A percentile compares a stretch with the other conserved stretches of the same genome.
Evolutionary conservation across 2,888 invertebrate genomes (phyloP).

Genomic region (Sarcophaga rosellei): DNA sequence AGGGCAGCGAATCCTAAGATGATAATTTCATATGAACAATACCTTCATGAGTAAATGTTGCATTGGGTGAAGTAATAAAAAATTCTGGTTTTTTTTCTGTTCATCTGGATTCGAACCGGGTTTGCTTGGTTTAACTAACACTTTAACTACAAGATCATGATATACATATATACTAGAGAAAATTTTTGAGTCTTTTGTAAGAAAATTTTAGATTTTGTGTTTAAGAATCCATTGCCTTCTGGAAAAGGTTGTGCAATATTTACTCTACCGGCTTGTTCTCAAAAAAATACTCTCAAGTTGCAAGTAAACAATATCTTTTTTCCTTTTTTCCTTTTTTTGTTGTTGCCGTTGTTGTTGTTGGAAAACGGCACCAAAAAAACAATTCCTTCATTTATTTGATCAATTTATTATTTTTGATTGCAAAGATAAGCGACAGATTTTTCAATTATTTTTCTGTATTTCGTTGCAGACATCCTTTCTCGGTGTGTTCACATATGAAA

Average conservation of each 20-base stretch:
- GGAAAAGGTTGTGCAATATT: not conserved
- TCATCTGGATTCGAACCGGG: too few species aligned
- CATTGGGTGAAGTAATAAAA: too few species aligned
- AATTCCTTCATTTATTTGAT: constrained; percentile 22
- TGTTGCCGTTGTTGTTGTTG: not conserved
- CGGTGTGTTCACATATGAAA: constrained; percentile 31
- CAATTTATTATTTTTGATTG: constrained; percentile 68
- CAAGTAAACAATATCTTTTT: not conserved
- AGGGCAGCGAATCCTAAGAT: too few species aligned
- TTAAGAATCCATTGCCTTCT: not conserved
- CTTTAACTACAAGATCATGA: too few species aligned
- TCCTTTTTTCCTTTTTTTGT: constrained; percentile 8
- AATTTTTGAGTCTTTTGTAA: too few species aligned
- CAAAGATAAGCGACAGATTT: constrained; percentile 69
- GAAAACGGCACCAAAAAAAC: constrained; percentile 48
- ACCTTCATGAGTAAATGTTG: too few species aligned
- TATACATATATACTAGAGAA: too few species aligned
- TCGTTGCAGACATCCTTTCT: constrained; percentile 9
- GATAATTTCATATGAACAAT: too few species aligned
- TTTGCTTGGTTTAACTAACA: too few species aligned
- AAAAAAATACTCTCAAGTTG: not conserved
- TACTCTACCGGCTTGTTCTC: not conserved
- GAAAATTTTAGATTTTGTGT: not conserved
- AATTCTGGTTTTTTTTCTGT: fast-evolving
- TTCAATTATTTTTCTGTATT: constrained; percentile 64